Evolutionary conservation across 1,140 invertebrate species (phyloP).

Genomic region (Drosophila pseudoobscura): DNA sequence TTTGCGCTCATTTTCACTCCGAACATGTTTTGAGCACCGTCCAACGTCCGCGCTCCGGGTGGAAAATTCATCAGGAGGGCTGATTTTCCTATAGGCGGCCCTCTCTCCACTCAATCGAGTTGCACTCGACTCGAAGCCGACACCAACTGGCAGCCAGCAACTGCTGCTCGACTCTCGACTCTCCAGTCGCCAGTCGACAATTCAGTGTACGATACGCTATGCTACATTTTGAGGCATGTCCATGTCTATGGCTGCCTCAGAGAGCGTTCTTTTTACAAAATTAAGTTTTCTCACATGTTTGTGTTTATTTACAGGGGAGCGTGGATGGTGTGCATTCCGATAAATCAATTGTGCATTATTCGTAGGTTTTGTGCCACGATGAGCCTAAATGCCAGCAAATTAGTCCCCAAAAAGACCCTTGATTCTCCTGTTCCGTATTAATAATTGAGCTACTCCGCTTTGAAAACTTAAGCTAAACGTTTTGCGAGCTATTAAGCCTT

Average conservation of each 20-base stretch:
- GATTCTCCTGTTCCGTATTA: too few relatives aligned
- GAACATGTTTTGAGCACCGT: constrained; percentile 36
- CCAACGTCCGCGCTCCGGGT: constrained; percentile 13
- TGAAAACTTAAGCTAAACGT: too few relatives aligned
- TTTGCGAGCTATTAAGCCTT: too few relatives aligned
- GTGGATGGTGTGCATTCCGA: background rate
- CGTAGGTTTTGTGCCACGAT: background rate
- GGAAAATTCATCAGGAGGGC: constrained; percentile 82
- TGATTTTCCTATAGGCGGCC: constrained; percentile 76
- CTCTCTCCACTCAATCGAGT: constrained; percentile 42
- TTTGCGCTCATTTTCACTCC: constrained; percentile 16
- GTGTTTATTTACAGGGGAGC: too few relatives aligned
- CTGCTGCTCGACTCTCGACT: constrained; percentile 24
- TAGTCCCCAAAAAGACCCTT: too few relatives aligned
- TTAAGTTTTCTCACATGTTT: background rate
- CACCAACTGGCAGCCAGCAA: constrained; percentile 8
- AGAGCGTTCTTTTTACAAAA: background rate
- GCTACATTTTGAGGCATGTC: background rate
- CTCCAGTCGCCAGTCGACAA: constrained; percentile 41
- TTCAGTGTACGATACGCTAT: constrained; percentile 7
- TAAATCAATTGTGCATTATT: constrained; percentile 12
- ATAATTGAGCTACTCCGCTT: too few relatives aligned
- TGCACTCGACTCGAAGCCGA: constrained; percentile 12
- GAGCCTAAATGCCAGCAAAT: too few relatives aligned
- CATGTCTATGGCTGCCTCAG: background rate